These are phyloP conservation scores for Magallana ariakensis DNA, from an alignment of 1,140 invertebrate genomes.

Conservation along the genomic window DNA sequence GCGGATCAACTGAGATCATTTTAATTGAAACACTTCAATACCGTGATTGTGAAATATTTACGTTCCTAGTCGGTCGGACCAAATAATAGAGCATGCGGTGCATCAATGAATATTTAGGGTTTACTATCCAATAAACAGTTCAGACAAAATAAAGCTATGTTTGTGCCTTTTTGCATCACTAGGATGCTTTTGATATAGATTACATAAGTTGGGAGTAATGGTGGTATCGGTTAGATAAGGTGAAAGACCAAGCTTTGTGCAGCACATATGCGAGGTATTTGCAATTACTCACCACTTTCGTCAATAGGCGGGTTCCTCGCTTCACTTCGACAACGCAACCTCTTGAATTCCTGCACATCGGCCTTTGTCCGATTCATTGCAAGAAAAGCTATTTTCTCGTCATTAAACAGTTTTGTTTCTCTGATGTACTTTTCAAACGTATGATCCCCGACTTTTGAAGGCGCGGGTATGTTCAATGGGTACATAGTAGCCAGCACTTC, in stretches of 20 bases:
- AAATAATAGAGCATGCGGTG: background rate
- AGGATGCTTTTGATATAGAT: background rate
- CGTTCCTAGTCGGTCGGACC: background rate
- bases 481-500: slow-evolving; percentile 78
- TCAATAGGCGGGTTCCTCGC: slow-evolving; percentile 78
- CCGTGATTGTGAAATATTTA: too few species aligned
- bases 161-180: background rate
- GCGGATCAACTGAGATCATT: too few species aligned
- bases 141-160: background rate
- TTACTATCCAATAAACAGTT: background rate
- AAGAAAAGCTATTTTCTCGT: slow-evolving; percentile 72
- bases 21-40: too few species aligned
- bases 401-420: slow-evolving; percentile 72
- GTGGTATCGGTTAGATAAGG: too few species aligned
- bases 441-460: slow-evolving; percentile 75
- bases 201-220: background rate
- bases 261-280: background rate
- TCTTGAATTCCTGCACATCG: slow-evolving; percentile 73
- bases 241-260: too few species aligned
- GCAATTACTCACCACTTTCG: slow-evolving; percentile 69
- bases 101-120: background rate
- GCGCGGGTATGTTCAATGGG: slow-evolving; percentile 77
- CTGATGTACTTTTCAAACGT: slow-evolving; percentile 76
- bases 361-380: slow-evolving; percentile 74
- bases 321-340: slow-evolving; percentile 72